Conservation (phyloP, 2,797 vertebrate species). For the Gorsachius magnificus region DNA sequence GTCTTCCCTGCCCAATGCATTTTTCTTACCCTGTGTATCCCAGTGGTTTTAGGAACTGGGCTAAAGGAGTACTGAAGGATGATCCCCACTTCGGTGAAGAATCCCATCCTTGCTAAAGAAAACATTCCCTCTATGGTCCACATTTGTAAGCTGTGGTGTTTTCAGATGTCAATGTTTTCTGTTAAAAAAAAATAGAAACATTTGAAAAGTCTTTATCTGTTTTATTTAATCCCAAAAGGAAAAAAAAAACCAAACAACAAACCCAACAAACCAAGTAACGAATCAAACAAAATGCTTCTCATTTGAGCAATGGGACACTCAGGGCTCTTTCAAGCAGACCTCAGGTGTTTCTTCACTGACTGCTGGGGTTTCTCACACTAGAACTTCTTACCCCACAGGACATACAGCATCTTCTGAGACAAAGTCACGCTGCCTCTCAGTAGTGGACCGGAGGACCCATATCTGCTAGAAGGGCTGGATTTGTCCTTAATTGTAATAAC, state of each 20-base stretch:
- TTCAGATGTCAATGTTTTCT: not conserved
- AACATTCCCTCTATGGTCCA: not conserved
- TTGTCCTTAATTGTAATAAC: not conserved
- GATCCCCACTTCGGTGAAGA: not conserved
- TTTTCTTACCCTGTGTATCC: not conserved
- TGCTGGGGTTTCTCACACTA: not conserved
- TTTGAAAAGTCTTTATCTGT: not conserved
- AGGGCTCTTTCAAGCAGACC: not conserved
- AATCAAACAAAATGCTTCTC: not conserved
- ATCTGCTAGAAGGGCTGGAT: not conserved
- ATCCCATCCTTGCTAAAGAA: not conserved
- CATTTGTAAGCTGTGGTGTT: not conserved
- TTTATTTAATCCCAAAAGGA: not conserved
- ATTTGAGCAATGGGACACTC: not conserved
- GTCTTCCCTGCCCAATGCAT: not conserved
- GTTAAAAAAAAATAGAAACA: not conserved
- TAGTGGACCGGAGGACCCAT: not conserved
- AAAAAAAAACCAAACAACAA: not conserved
- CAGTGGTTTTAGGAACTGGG: not conserved
- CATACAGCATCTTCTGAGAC: not conserved
- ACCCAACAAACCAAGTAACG: not conserved
- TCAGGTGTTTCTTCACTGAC: not conserved
- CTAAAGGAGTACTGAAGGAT: not conserved
- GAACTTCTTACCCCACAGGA: not conserved
- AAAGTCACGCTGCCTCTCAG: rapidly evolving